Evolutionary conservation across 2,888 invertebrate genomes (phyloP).

Genomic region (Hedychridium roseum): DNA sequence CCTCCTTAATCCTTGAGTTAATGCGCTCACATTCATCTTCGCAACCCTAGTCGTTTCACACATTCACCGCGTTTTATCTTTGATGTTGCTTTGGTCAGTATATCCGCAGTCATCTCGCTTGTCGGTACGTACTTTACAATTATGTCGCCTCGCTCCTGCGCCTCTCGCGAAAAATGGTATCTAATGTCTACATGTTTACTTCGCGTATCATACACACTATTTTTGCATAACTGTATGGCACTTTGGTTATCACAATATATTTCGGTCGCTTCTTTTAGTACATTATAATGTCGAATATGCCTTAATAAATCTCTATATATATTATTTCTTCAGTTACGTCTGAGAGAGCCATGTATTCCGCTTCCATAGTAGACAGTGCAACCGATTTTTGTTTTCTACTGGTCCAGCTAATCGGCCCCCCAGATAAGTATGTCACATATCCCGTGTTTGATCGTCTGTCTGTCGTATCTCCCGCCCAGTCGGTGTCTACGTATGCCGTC

Average conservation of each 20-base stretch:
- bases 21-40: too few species aligned
- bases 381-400: constrained; percentile 17
- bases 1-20: too few species aligned
- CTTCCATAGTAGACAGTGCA: constrained; percentile 15
- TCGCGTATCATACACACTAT: constrained; percentile 18
- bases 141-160: constrained; percentile 20
- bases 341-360: constrained; percentile 19
- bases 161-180: constrained; percentile 20
- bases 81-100: constrained; percentile 54
- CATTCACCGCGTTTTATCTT: constrained; percentile 57
- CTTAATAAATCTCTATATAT: constrained; percentile 8
- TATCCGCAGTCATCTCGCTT: constrained; percentile 18
- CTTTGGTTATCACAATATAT: constrained; percentile 22
- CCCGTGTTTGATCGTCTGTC: too few species aligned
- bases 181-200: constrained; percentile 30
- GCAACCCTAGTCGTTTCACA: too few species aligned
- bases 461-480: too few species aligned
- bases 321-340: constrained; percentile 18
- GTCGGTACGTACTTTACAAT: constrained; percentile 18
- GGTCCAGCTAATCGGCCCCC: constrained; percentile 14
- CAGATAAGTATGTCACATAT: too few species aligned
- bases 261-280: constrained; percentile 4
- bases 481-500: too few species aligned
- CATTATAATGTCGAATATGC: constrained; percentile 17
- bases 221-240: constrained; percentile 17